Base-by-base conservation (phyloP, 2,797 vertebrate species). In the Valencia hispanica region DNA sequence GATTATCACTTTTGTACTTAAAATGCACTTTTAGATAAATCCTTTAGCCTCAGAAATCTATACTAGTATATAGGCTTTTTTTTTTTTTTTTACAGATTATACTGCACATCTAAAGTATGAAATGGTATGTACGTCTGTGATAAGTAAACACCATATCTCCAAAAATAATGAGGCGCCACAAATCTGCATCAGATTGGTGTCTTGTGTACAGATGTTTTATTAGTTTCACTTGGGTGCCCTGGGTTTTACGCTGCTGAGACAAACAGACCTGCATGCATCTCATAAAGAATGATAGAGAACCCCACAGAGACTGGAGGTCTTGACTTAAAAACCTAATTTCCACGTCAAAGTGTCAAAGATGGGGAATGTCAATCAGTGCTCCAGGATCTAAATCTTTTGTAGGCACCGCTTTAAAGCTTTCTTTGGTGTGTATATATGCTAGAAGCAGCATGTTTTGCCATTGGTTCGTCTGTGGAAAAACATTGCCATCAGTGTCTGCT, bases 281-380 rank as follows among this genome's bases (percentile, higher is more conserved):
- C 68, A 89, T 83, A 87, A 79, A 86, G 57, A 75, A 48, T 78
- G 85, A 82, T 80, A 86, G 76, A 83, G 80, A 89, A 90, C 87
- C 87, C 83, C 85, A 87, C 71, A 17, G 72, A 84, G 74, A 90
- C 88, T 85, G 81, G 71, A 84, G 85, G 90, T 88, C 85, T 89
- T 61, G 73, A 87, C 88, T 91, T 90, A 87, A 91, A 91, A 89
- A 87, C 80, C 80, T 87, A 61, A 92, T 93, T 91, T 93, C 89
- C 90, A 92, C 89, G 90, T 92, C 90, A 91, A 92, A 90, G 91
- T 90, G 87, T 91, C 92, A 91, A 84, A 89, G 81, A 82, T 61
- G 79, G 81, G 85, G 80, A 72, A 80, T 85, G 89, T 94, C 93
- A 93, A 91, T 95, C 93, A 92, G 87, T 68, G 80, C 87, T 76